Percentiles rank a stretch among this genome's conserved stretches.
Conservation (phyloP, 2,113 vertebrate genomes). For the Plotosus lineatus region DNA sequence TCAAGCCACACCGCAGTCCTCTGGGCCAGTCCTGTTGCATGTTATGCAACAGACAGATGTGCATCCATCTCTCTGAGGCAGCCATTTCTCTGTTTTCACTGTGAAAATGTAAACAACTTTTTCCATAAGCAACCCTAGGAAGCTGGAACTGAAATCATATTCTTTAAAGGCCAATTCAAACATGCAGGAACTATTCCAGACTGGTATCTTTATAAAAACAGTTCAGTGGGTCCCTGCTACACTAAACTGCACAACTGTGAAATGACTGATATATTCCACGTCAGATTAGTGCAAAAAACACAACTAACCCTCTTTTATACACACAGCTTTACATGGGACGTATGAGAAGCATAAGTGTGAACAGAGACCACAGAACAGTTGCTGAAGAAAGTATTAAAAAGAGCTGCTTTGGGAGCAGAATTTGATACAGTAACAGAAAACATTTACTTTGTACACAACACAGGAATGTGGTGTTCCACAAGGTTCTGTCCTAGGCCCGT, state of each 20-base stretch:
- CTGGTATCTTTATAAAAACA: conserved; percentile 11
- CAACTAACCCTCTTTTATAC: neutral
- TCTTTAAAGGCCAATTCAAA: conserved; percentile 22
- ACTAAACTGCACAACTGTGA: conserved; percentile 7
- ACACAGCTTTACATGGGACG: neutral
- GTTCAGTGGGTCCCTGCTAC: neutral
- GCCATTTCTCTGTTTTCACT: conserved; percentile 34
- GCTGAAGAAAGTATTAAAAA: neutral
- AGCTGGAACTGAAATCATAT: conserved; percentile 3
- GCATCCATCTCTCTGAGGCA: conserved; percentile 24
- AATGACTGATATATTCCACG: neutral
- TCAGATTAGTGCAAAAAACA: neutral
- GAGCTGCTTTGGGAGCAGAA: neutral
- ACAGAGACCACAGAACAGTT: neutral
- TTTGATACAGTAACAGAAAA: neutral
- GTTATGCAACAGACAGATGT: conserved; percentile 61
- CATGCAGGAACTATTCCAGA: neutral
- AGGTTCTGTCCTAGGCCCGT: too few relatives aligned
- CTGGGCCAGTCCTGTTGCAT: conserved; percentile 37
- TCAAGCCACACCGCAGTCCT: conserved; percentile 39
- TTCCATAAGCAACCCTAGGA: conserved; percentile 23
- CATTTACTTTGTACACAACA: too few relatives aligned
- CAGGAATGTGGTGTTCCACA: too few relatives aligned
- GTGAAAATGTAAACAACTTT: conserved; percentile 49
- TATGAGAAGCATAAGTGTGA: neutral